Base-by-base conservation (phyloP, 2,888 invertebrate genomes). In the Trichopoda pennipes region DNA sequence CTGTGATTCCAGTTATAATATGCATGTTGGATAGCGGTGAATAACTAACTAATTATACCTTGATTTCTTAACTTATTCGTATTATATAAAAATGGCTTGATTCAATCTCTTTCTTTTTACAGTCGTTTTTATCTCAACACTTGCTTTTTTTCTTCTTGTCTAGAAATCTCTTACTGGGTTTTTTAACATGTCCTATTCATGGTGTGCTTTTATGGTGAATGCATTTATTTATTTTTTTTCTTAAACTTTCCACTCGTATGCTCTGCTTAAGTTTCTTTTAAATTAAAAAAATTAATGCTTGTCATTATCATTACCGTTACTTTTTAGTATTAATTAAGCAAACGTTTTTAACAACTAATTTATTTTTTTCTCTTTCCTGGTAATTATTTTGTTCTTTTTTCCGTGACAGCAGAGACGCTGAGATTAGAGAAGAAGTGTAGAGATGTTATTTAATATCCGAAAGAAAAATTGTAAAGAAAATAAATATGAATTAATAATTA, bases 271-370 rank as follows among this genome's bases (percentile, higher is more conserved):
- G 53, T 60, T 73, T 9, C 21, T 10, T 16, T 19, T 32, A 23
- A 74, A 68, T 60, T 44, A 38, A 60, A 61, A n/a, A 69, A 69
- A 78, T 55, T 70, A 78, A 78, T 78, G 64, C 53, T 74, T 74
- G 68, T 69, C 68, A 81, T 78, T 73, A 73, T 49, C 73, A 68
- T 81, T 64, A 64, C 4, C 81, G 74, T 81, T 81, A 81, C 21
- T 63, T 74, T 78, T 74, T 69, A 78, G 21, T 58, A 51, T 74
- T 64, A 78, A 73, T 77, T 17, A 4, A 19, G 28, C 16, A n/a
- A 47, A 19, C 19, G 16, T 38, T 47, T 17, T 7, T 7, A 28
- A 28, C 28, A 49, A 49, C 17, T 49, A 9, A 49, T 19, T 17
- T 49, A 9, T 16, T 49, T 9, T 10, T 49, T 49, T 17, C 17